Evolutionary conservation across 2,113 vertebrate species (phyloP).

Genomic region (Excalfactoria chinensis): DNA sequence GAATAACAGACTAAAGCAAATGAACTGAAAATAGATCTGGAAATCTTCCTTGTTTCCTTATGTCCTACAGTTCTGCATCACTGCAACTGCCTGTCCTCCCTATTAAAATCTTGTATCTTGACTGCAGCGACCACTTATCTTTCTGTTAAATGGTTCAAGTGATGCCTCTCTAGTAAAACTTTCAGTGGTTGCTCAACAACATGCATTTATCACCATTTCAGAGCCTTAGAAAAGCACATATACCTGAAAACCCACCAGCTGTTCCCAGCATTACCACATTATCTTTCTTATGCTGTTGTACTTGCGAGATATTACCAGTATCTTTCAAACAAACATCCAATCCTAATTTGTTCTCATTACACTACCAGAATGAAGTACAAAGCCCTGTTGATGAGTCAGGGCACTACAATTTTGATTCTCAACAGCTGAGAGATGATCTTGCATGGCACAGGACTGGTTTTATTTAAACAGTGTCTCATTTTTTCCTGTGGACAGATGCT

Average conservation of each 20-base stretch:
- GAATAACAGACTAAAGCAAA: neutral
- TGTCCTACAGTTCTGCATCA: neutral
- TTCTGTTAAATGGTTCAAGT: neutral
- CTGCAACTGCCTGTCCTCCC: neutral
- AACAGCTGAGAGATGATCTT: conserved; percentile 43
- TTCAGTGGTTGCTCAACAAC: neutral
- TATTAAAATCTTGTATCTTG: neutral
- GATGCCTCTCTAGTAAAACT: neutral
- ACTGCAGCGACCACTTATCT: neutral
- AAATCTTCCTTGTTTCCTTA: neutral
- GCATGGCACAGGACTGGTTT: conserved; percentile 10
- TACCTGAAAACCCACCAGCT: neutral
- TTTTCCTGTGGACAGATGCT: conserved; percentile 11
- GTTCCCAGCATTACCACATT: neutral
- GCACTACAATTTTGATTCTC: conserved; percentile 4
- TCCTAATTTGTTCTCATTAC: neutral
- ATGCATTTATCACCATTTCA: neutral
- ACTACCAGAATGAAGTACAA: neutral
- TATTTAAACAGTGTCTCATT: conserved; percentile 26
- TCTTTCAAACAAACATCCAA: neutral
- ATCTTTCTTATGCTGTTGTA: accelerated
- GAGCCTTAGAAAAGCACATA: neutral
- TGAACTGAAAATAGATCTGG: neutral
- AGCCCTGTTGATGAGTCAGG: neutral
- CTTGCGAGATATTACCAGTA: accelerated